Conservation (phyloP, 1,140 invertebrate genomes). For the Colletes latitarsis region DNA sequence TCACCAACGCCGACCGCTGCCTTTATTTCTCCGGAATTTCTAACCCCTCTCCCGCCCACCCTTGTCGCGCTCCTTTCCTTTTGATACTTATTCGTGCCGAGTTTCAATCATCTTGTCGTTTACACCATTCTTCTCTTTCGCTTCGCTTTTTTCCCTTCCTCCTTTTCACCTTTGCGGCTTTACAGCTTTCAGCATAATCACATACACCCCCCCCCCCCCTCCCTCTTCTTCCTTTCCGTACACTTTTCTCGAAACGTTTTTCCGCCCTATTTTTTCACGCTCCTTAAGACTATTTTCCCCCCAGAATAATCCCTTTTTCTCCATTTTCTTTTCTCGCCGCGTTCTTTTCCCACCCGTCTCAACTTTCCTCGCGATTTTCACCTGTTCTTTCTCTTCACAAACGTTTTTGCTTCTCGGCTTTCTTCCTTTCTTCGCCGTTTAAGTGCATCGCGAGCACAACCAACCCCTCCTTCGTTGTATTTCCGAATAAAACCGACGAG, state of each 20-base stretch:
- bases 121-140: not conserved
- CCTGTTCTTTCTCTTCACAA: not conserved
- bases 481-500: slow-evolving; percentile 10
- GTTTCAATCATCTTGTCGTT: slow-evolving; percentile 3
- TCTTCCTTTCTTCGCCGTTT: slow-evolving; percentile 5
- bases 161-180: too few relatives aligned
- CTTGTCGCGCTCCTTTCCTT: not conserved
- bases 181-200: too few relatives aligned
- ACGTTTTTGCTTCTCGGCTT: not conserved
- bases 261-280: not conserved
- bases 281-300: not conserved
- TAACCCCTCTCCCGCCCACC: not conserved
- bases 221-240: too few relatives aligned
- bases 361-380: not conserved
- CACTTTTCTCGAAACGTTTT: too few relatives aligned
- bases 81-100: not conserved
- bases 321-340: not conserved
- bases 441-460: not conserved
- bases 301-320: not conserved
- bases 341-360: not conserved
- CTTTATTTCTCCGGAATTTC: not conserved
- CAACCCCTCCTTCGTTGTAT: not conserved
- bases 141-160: too few relatives aligned
- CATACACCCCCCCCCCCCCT: too few relatives aligned
- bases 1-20: too few relatives aligned